Base-by-base conservation (phyloP, 2,888 invertebrate species). In the Eristalinus sepulchralis region DNA sequence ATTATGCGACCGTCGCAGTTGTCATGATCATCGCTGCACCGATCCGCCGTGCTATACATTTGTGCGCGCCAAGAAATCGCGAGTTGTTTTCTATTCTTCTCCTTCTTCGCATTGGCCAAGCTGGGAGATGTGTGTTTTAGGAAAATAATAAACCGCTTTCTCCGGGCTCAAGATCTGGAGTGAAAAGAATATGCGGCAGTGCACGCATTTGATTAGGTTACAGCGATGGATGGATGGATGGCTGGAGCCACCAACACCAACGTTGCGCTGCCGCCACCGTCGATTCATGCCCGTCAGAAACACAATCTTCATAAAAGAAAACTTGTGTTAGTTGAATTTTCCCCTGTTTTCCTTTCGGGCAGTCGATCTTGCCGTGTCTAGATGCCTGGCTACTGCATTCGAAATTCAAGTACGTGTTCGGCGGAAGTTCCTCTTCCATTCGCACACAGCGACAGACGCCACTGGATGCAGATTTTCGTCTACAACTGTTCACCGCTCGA, bases 131-230 rank as follows among this genome's bases (percentile, higher is more conserved):
- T 60, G 27, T 66, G 66, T 70, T 57, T 71, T 27, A 13, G 60
- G 39, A 71, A 67, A 63, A 82, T 83, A 83, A 79, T 76, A 87
- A 83, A 83, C 87, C 83, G 83, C 87, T 87, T 87, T 87, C 87
- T 73, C 87, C 64, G 80, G 71, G 72, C 68, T 70, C 68, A 60
- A 83, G 76, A 87, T 87, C 83, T 87, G 76, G 87, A 87, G 83
- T 86, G 83, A 83, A 86, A 86, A 87, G 71, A 83, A 87, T 83
- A 83, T 72, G 75, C 73, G 68, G 76, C 63, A 70, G 67, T 76
- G 83, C 87, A 80, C 83, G 83, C 87, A 87, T 80, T 83, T 77
- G 82, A 80, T 85, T 85, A 85, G 77, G 55, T 73, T 73, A 11
- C 68, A 22, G 13, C 27, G 39, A 66, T 75, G 22, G 72, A 78